These are phyloP conservation scores for Scolopax bukidnonensis DNA, from an alignment of 2,797 vertebrate species.

Conservation along the genomic window DNA sequence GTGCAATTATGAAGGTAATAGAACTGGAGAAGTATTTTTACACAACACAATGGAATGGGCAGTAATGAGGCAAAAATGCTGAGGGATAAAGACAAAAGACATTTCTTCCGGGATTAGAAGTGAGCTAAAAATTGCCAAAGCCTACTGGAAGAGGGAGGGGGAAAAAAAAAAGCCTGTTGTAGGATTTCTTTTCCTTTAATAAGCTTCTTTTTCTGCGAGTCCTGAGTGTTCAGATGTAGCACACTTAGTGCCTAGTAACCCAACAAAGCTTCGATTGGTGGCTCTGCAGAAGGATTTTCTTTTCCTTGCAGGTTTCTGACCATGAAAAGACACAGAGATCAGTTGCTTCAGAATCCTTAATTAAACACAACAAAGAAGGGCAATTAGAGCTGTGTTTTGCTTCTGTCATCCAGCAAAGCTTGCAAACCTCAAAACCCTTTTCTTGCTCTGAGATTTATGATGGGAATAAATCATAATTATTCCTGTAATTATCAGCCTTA, in stretches of 20 bases:
- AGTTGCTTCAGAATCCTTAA: conserved; percentile 79
- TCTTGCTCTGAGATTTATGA: conserved; percentile 23
- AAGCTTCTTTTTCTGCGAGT: conserved; percentile 68
- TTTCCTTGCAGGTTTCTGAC: conserved; percentile 76
- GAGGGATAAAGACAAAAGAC: conserved; percentile 42
- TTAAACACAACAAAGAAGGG: conserved; percentile 72
- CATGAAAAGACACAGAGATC: conserved; percentile 76
- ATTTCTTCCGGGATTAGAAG: conserved; percentile 75
- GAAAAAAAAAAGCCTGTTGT: conserved; percentile 51
- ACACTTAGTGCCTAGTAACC: conserved; percentile 80
- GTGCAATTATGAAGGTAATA: not conserved
- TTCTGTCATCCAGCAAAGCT: conserved; percentile 55
- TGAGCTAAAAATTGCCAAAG: conserved; percentile 62
- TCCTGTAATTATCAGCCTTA: not conserved
- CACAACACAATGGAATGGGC: not conserved
- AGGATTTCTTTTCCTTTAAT: conserved; percentile 68
- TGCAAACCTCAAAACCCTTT: conserved; percentile 11
- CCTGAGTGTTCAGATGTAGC: conserved; percentile 75
- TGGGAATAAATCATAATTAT: conserved; percentile 26
- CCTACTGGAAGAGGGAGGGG: not conserved
- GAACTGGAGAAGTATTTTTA: conserved; percentile 5
- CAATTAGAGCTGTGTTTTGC: conserved; percentile 70
- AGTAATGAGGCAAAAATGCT: conserved; percentile 29
- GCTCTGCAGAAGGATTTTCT: conserved; percentile 70
- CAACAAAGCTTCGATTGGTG: conserved; percentile 79